Base-by-base conservation (phyloP, 2,113 vertebrate genomes). In the Okapia johnstoni region DNA sequence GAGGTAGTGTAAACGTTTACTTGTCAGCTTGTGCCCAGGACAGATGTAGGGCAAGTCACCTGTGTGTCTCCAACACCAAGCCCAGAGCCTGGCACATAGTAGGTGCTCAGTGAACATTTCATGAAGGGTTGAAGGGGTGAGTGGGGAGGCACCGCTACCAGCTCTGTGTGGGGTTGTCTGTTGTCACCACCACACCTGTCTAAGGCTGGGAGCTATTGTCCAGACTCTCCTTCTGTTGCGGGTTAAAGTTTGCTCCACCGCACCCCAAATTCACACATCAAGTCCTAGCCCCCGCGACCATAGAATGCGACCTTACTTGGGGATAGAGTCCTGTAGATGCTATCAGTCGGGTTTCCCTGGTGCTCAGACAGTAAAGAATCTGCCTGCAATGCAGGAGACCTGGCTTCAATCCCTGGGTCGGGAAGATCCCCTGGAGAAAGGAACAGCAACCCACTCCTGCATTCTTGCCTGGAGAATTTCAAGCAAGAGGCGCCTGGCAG, bases 151-250 rank as follows among this genome's bases (percentile, higher is more conserved):
- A 3, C 25, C 13, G 0, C 66, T 3, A 1, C 55, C 66, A 81
- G 84, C 54, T 89, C 87, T 13, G 12, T 2, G 0, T 0, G 0
- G 50, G 16, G 46, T 1, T 15, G 26, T 40, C 43, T 58, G 19
- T 4, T 26, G 19, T 28, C 16, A 30, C 19, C 17, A 3, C 25
- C 25, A 4, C 9, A 17, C 33, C 28, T 40, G 2, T 4, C 16
- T 19, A 8, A 79, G 60, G 17, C 25, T 79, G 36, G 12, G 43
- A 48, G 19, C 5, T 5, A 16, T 88, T 77, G 76, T 83, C 46
- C 87, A 84, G 73, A 76, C 76, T 26, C 36, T 46, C 33, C 25
- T 54, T 36, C 81, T 55, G 19, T 55, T 21, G 7, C 2, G 15
- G 70, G 60, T 70, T 83, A 58, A 52, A 48, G 33, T n/a, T 2